Base-by-base conservation (phyloP, 2,797 vertebrate species). In the Pseudochromis fuscus region DNA sequence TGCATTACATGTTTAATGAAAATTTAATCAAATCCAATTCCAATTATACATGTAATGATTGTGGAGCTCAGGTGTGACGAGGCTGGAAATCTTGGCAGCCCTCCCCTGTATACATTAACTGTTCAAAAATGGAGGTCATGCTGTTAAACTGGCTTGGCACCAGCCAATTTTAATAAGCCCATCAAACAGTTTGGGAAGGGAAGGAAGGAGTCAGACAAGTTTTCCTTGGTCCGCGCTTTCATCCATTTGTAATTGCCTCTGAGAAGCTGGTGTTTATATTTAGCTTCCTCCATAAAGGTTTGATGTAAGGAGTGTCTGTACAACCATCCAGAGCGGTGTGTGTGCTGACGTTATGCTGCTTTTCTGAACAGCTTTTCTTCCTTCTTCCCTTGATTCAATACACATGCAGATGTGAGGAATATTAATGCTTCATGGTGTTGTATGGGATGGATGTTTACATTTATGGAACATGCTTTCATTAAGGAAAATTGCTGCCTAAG, bases 41-140 rank as follows among this genome's bases (percentile, higher is more conserved):
- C 86, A 91, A 87, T 94, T 91, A 92, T 84, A 74, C 74, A 84
- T 86, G 60, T 87, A 87, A 88, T 91, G 81, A 92, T 87, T 89
- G 71, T 84, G 73, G 67, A 84, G 67, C 80, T 87, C 85, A 88
- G 80, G 77, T 87, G 90, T 84, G 81, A 85, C 71, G 63, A 75
- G 79, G 49, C 60, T 19, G 25, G 55, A 75, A 88, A 86, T 79
- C 85, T 81, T 83, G 80, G 79, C 82, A 80, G 79, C 75, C 72
- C 68, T 69, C 60, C n/a, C 49, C 61, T 44, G 80, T 87, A 46
- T 89, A 87, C 75, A 81, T 94, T 88, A 84, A 82, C 72, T 77
- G 68, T 63, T 84, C 59, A 72, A 83, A 86, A 87, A 88, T 85
- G 72, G 83, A 85, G 89, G 88, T 86, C 88, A 75, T n/a, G 10